phyloP scores from a whole-genome alignment of 2,113 vertebrate species.

The Myanophis thanlyinensis region DNA sequence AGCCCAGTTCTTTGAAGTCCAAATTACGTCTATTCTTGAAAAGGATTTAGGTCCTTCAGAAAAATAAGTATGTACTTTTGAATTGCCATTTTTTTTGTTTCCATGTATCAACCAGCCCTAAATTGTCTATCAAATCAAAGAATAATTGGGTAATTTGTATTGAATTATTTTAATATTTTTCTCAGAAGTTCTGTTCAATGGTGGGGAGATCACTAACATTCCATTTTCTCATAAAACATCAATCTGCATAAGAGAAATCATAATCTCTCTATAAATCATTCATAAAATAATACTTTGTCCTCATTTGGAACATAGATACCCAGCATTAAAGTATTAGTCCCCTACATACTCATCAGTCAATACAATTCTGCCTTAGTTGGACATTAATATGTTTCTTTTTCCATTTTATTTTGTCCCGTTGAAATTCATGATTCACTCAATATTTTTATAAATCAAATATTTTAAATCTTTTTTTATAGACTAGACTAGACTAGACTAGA shows the following conservation, averaged over 20 bases:
- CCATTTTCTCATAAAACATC: not conserved
- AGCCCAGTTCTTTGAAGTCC: not conserved
- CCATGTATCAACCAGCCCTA: not conserved
- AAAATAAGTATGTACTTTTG: not conserved
- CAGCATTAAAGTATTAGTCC: not conserved
- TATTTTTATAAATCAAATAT: not conserved
- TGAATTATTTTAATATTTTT: not conserved
- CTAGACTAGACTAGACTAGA: too few species aligned
- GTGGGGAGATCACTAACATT: not conserved
- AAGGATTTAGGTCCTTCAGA: not conserved
- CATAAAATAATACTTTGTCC: not conserved
- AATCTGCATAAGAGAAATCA: not conserved
- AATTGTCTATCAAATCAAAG: not conserved
- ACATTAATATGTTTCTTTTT: not conserved
- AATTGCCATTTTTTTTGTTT: not conserved
- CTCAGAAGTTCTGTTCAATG: not conserved
- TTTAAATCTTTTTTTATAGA: too few species aligned
- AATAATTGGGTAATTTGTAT: not conserved
- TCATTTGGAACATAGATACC: not conserved
- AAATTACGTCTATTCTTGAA: not conserved
- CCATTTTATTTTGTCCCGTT: not conserved
- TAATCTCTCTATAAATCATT: not conserved
- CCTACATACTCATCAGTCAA: not conserved
- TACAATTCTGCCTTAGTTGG: not conserved
- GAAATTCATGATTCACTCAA: not conserved